These are phyloP conservation scores for Neosilurus mollespiculum DNA, from an alignment of 2,797 vertebrate species.

Conservation along the genomic window DNA sequence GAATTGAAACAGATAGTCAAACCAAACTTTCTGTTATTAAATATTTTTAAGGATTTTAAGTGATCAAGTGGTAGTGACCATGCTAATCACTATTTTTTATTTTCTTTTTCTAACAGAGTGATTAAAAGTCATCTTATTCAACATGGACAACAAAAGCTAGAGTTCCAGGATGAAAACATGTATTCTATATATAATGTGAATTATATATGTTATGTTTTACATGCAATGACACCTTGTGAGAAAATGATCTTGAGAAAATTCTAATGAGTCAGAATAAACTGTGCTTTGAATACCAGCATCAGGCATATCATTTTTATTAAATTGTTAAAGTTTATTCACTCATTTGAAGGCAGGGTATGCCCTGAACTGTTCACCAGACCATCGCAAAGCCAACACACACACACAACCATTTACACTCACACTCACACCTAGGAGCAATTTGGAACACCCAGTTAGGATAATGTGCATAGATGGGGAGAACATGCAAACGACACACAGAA, in stretches of 20 bases:
- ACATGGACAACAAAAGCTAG: background rate
- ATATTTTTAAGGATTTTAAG: background rate
- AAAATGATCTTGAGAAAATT: background rate
- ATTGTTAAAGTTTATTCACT: no score
- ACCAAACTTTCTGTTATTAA: background rate
- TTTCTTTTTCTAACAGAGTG: background rate
- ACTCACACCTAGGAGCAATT: no score
- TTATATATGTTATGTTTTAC: no score
- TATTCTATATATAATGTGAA: background rate
- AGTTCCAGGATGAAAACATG: slow-evolving; percentile 4
- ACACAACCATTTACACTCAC: no score
- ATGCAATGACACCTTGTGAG: background rate
- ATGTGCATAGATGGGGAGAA: no score
- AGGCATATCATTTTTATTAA: background rate
- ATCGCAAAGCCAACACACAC: no score
- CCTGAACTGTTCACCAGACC: no score
- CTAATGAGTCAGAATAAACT: background rate
- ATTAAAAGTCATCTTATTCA: background rate
- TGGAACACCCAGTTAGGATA: no score
- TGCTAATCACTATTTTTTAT: background rate
- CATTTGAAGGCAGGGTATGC: no score
- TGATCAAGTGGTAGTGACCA: background rate
- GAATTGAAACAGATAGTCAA: background rate
- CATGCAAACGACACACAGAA: no score
- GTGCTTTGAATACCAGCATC: background rate